These are phyloP conservation scores for Caenorhabditis sulstoni DNA, from an alignment of 2,888 invertebrate species.

Conservation along the genomic window DNA sequence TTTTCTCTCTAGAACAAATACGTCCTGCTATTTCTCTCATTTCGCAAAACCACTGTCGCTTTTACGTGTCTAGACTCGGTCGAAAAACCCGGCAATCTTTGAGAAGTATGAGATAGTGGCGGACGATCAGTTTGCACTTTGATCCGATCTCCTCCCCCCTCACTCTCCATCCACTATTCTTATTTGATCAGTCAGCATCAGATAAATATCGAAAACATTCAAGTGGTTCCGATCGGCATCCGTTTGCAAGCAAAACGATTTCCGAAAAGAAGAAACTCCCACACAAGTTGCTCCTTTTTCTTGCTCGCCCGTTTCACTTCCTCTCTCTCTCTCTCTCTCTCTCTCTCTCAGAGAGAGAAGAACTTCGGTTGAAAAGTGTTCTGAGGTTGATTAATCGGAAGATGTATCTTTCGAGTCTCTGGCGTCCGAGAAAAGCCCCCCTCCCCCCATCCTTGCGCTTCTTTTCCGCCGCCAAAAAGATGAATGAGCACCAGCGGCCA, in stretches of 20 bases:
- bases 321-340: not conserved
- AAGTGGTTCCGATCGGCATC: constrained; percentile 34
- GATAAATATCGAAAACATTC: constrained; percentile 46
- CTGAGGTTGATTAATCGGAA: constrained; percentile 54
- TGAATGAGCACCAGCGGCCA: constrained; percentile 38
- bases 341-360: not conserved
- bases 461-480: constrained; percentile 27
- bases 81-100: too few relatives aligned
- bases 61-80: not conserved
- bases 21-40: too few relatives aligned
- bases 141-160: too few relatives aligned
- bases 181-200: constrained; percentile 43
- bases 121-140: constrained; percentile 3
- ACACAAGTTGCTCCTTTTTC: not conserved
- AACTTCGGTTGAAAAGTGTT: constrained; percentile 6
- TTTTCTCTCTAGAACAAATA: too few relatives aligned
- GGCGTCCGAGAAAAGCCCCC: constrained; percentile 14
- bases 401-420: constrained; percentile 43
- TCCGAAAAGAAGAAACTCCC: constrained; percentile 11
- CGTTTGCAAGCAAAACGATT: not conserved
- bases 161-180: not conserved
- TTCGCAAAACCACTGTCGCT: too few relatives aligned
- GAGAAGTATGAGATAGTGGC: too few relatives aligned
- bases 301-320: not conserved
- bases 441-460: not conserved